A percentile compares a stretch with the other conserved stretches of the same genome.
Conservation (phyloP, 2,797 vertebrate genomes). For the Scomberomorus guttatus region DNA sequence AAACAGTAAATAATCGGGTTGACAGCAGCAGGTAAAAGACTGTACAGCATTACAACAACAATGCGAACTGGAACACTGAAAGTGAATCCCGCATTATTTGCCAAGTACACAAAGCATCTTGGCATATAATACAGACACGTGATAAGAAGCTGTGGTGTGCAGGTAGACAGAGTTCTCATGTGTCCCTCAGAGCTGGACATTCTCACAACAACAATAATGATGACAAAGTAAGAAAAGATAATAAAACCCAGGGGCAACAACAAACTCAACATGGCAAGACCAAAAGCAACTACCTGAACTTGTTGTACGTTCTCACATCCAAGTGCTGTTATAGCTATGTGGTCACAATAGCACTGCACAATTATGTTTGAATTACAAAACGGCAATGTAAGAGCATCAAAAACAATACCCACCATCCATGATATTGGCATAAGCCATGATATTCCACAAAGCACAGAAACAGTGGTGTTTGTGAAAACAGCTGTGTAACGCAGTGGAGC, state of each 20-base stretch:
- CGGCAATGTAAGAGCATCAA: constrained; percentile 60
- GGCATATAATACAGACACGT: constrained; percentile 70
- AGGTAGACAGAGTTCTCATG: constrained; percentile 71
- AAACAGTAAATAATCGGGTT: constrained; percentile 84
- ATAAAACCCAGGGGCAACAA: constrained; percentile 74
- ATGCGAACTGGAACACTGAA: constrained; percentile 40
- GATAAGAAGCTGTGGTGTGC: constrained; percentile 75
- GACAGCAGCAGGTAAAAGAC: constrained; percentile 72
- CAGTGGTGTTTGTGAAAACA: constrained; percentile 68
- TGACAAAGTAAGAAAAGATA: constrained; percentile 75
- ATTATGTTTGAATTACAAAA: constrained; percentile 79
- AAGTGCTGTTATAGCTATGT: constrained; percentile 71
- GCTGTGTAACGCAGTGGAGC: constrained; percentile 71
- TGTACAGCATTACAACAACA: constrained; percentile 56
- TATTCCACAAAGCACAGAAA: constrained; percentile 48
- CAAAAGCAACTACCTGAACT: constrained; percentile 64
- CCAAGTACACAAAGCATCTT: constrained; percentile 57
- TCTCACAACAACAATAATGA: constrained; percentile 67
- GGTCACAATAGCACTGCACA: constrained; percentile 81
- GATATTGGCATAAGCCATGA: constrained; percentile 61
- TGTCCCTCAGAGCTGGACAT: constrained; percentile 64
- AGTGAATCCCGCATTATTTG: constrained; percentile 33
- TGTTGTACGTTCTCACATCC: constrained; percentile 69
- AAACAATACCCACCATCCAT: constrained; percentile 35
- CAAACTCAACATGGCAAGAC: constrained; percentile 71